Percentiles rank a stretch among this genome's conserved stretches.
These are phyloP conservation scores for Aplysina aerophoba DNA, from an alignment of 37 sponge, comb jelly and placozoan species.

Conservation along the genomic window DNA sequence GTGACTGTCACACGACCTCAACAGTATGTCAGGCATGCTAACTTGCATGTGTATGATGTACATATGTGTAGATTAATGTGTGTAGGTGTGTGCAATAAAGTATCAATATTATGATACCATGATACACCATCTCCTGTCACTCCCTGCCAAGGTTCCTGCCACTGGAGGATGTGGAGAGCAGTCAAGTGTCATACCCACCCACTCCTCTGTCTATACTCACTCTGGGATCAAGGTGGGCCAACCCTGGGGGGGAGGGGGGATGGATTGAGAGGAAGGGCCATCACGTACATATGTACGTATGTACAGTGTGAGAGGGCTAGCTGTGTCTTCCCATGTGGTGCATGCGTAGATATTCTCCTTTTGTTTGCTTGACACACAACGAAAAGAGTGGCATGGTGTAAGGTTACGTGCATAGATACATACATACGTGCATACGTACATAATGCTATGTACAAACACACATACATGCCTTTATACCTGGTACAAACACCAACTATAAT, in stretches of 20 bases:
- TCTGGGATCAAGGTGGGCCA: background rate
- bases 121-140: too few species aligned
- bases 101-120: too few species aligned
- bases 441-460: background rate
- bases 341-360: background rate
- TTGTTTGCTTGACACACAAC: too few species aligned
- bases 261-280: background rate
- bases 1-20: too few species aligned
- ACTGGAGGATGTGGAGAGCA: background rate
- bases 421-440: background rate
- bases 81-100: too few species aligned
- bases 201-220: constrained; percentile 1
- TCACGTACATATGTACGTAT: background rate
- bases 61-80: too few species aligned
- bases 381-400: too few species aligned
- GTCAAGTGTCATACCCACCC: background rate
- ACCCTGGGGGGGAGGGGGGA: background rate
- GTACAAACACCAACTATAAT: background rate
- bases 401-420: background rate
- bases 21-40: too few species aligned
- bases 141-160: too few species aligned
- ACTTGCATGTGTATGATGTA: too few species aligned
- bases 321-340: background rate
- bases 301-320: background rate
- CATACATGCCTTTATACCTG: background rate